Evolutionary conservation across 2,888 invertebrate genomes (phyloP).

Genomic region (Drosophila cognata): DNA sequence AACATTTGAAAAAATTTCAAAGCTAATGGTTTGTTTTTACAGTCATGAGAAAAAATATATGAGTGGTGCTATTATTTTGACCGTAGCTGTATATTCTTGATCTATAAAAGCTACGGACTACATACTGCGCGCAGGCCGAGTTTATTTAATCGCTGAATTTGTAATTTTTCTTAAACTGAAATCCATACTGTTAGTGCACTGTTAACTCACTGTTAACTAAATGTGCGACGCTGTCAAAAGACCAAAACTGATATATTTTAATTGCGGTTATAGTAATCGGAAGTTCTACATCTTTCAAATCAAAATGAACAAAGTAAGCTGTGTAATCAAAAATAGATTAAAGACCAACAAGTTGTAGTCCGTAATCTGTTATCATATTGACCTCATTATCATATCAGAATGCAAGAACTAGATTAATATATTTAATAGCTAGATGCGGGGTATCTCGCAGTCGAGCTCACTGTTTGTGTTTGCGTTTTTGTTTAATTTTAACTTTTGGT

Average conservation of each 20-base stretch:
- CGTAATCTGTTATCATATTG: too few species aligned
- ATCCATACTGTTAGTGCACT: background rate
- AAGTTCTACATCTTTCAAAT: background rate
- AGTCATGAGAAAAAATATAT: background rate
- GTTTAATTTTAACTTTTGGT: constrained; percentile 25
- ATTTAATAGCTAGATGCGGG: background rate
- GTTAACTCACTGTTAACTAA: background rate
- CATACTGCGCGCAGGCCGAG: background rate
- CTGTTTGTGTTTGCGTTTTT: constrained; percentile 6
- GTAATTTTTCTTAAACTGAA: too few species aligned
- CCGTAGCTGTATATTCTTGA: background rate
- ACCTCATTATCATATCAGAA: background rate
- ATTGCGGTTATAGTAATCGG: background rate
- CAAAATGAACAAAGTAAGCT: background rate
- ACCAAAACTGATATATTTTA: background rate
- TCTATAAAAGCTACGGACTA: background rate
- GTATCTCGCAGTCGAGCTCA: background rate
- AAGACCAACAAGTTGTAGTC: background rate
- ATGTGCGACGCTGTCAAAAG: background rate
- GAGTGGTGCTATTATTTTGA: background rate
- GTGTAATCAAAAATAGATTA: background rate
- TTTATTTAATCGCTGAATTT: background rate
- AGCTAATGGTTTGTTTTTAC: background rate
- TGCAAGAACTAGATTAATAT: background rate
- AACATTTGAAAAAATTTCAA: background rate